These are phyloP conservation scores for Tychaedon coryphoeus DNA, from an alignment of 2,113 vertebrate species.

Conservation along the genomic window DNA sequence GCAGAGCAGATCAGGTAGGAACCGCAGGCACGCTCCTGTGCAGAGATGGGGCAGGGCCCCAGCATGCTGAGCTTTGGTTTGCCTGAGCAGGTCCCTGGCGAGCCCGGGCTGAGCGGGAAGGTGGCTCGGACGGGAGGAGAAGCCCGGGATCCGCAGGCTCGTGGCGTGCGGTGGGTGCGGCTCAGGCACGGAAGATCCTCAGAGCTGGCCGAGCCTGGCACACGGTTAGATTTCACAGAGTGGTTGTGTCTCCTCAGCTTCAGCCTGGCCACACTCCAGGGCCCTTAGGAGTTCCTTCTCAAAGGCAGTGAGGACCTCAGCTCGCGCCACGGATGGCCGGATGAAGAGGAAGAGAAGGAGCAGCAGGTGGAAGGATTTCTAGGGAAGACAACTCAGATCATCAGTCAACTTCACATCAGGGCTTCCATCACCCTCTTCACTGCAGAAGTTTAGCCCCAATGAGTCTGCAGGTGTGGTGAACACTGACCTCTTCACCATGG, in stretches of 20 bases:
- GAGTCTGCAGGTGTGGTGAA: neutral
- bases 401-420: neutral
- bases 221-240: neutral
- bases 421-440: neutral
- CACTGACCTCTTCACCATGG: neutral
- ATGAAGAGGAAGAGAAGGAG: conserved; percentile 6
- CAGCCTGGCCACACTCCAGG: neutral
- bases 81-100: neutral
- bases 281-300: neutral
- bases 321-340: neutral
- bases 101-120: neutral
- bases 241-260: neutral
- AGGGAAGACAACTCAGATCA: neutral
- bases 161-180: fast-evolving
- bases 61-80: neutral
- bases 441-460: neutral
- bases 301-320: neutral
- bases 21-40: neutral
- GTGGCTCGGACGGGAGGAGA: neutral
- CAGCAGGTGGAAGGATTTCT: neutral
- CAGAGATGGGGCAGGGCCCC: neutral
- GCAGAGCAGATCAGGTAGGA: conserved; percentile 78
- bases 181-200: neutral
- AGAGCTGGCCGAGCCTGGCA: neutral
- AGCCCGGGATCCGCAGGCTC: neutral